These are phyloP conservation scores for Drosophila burlai DNA, from an alignment of 1,140 invertebrate species.

Conservation along the genomic window DNA sequence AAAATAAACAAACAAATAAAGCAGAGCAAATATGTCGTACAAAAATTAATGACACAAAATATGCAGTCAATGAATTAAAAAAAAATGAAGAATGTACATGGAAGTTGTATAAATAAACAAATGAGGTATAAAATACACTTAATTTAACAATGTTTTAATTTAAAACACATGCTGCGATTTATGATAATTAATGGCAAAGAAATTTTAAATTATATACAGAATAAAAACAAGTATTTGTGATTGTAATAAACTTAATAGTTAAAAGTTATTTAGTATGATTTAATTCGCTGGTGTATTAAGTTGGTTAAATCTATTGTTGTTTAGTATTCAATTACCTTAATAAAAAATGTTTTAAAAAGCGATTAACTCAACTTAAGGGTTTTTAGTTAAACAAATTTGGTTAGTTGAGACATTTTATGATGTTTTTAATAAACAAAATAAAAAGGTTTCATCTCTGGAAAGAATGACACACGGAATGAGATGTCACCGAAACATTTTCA, in stretches of 20 bases:
- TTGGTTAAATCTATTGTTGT: not conserved
- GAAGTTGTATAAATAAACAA: not conserved
- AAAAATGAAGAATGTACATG: conserved; percentile 1
- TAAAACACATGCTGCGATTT: not conserved
- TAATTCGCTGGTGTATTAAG: not conserved
- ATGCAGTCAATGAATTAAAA: conserved; percentile 1
- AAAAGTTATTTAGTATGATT: not conserved
- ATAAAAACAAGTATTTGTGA: not conserved
- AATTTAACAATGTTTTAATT: conserved; percentile 1
- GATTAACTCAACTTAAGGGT: not conserved
- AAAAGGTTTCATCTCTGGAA: not conserved
- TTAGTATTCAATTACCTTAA: not conserved
- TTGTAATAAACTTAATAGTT: not conserved
- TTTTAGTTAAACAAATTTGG: not conserved
- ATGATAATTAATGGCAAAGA: not conserved
- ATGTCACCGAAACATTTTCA: conserved; percentile 7
- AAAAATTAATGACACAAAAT: not conserved
- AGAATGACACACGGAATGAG: not conserved
- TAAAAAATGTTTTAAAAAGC: not conserved
- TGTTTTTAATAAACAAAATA: not conserved
- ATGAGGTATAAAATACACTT: conserved; percentile 3
- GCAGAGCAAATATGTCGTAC: not conserved
- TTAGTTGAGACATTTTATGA: not conserved
- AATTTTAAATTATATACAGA: not conserved
- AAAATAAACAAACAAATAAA: conserved; percentile 5